Conservation (phyloP, 1,140 invertebrate genomes). For the Halesus radiatus region DNA sequence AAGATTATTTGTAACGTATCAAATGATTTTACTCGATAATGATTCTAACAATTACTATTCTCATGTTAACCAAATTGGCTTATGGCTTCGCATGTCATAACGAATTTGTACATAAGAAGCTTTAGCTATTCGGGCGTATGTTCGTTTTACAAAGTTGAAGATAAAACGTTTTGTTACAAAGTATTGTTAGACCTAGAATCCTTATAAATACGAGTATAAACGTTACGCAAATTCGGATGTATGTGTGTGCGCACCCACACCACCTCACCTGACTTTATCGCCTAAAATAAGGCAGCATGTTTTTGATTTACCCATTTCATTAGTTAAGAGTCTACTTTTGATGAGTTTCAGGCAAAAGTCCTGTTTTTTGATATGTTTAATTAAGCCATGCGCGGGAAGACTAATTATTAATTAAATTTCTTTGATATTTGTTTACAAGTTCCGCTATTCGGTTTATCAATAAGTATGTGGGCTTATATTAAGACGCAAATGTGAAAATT, state of each 20-base stretch:
- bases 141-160: constrained; percentile 5
- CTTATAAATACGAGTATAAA: not conserved
- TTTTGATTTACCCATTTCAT: constrained; percentile 51
- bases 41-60: no score
- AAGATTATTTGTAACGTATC: no score
- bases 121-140: constrained; percentile 4
- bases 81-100: no score
- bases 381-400: constrained; percentile 53
- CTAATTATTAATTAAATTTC: constrained; percentile 57
- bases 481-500: not conserved
- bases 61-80: no score
- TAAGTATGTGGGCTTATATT: constrained; percentile 4
- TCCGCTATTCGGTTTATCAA: constrained; percentile 4
- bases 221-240: no score
- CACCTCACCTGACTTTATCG: constrained; percentile 33
- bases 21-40: no score
- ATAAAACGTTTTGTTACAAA: constrained; percentile 17
- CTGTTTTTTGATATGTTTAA: constrained; percentile 58
- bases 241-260: not conserved
- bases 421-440: constrained; percentile 52
- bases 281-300: constrained; percentile 41
- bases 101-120: not conserved
- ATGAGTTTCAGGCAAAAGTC: constrained; percentile 56
- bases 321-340: constrained; percentile 55
- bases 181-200: constrained; percentile 11